phyloP scores from a whole-genome alignment of 2,113 vertebrate species.

The Pteropus alecto region DNA sequence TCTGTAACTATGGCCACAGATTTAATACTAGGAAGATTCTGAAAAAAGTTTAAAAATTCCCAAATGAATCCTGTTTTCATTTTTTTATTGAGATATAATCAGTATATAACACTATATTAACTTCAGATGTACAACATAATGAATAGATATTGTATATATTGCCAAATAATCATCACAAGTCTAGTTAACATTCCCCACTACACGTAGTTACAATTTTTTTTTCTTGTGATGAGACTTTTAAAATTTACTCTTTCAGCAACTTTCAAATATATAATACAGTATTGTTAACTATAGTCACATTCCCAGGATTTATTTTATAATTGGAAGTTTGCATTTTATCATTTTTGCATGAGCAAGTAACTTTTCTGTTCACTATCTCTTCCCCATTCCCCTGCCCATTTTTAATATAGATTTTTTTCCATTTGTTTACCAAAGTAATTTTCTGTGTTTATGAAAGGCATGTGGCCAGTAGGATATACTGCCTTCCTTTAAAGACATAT shows the following conservation, averaged over 20 bases:
- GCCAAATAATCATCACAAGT: background rate
- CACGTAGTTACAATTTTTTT: background rate
- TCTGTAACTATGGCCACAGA: background rate
- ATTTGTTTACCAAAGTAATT: background rate
- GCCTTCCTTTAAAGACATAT: background rate
- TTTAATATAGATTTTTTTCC: background rate
- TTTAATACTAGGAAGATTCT: background rate
- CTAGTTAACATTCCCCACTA: background rate
- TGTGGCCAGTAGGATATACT: background rate
- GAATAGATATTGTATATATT: background rate
- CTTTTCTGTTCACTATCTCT: background rate
- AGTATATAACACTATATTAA: background rate
- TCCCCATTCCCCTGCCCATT: background rate
- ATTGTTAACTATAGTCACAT: background rate
- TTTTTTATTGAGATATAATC: background rate
- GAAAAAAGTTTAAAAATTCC: background rate
- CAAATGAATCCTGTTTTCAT: background rate
- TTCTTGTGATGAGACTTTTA: background rate
- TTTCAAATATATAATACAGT: background rate
- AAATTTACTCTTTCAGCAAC: background rate
- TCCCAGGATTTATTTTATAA: background rate
- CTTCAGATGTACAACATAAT: background rate
- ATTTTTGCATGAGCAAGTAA: background rate
- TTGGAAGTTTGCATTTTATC: background rate
- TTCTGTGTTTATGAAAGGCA: background rate